These are phyloP conservation scores for Tricholauxania praeusta DNA, from an alignment of 2,888 invertebrate species.

Conservation along the genomic window DNA sequence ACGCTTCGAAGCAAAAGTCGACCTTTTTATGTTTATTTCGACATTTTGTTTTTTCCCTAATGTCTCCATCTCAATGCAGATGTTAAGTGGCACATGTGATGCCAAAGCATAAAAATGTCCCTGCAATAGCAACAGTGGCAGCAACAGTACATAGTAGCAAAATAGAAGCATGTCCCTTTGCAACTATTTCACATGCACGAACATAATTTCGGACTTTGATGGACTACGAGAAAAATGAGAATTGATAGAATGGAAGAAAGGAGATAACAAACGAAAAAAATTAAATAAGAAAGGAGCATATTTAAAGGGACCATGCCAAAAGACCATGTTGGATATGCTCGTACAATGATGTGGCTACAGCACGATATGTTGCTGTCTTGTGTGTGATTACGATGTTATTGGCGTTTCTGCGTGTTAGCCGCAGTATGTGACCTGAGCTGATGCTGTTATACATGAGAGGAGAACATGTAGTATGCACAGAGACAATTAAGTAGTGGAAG, in stretches of 20 bases:
- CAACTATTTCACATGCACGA: conserved; percentile 22
- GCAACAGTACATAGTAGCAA: conserved; percentile 6
- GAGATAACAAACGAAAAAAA: background rate
- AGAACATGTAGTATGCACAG: background rate
- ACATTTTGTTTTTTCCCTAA: conserved; percentile 24
- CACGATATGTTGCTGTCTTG: no score
- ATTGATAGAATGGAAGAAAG: background rate
- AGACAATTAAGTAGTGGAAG: background rate
- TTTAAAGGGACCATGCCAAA: background rate
- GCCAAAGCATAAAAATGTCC: conserved; percentile 16
- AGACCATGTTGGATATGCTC: no score
- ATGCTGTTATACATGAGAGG: background rate
- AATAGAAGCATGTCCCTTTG: background rate
- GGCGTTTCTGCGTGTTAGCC: background rate
- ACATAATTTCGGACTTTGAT: conserved; percentile 39
- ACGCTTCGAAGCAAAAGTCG: conserved; percentile 17
- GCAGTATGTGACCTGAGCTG: background rate
- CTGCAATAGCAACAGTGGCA: background rate
- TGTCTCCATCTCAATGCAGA: conserved; percentile 18
- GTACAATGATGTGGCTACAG: no score
- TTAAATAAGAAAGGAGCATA: conserved; percentile 1
- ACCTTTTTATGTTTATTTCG: conserved; percentile 27
- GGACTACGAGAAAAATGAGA: conserved; percentile 30
- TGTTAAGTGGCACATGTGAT: conserved; percentile 30
- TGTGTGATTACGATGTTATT: background rate